Evolutionary conservation across 1,140 invertebrate species (phyloP).

Genomic region (Lithobius niger): DNA sequence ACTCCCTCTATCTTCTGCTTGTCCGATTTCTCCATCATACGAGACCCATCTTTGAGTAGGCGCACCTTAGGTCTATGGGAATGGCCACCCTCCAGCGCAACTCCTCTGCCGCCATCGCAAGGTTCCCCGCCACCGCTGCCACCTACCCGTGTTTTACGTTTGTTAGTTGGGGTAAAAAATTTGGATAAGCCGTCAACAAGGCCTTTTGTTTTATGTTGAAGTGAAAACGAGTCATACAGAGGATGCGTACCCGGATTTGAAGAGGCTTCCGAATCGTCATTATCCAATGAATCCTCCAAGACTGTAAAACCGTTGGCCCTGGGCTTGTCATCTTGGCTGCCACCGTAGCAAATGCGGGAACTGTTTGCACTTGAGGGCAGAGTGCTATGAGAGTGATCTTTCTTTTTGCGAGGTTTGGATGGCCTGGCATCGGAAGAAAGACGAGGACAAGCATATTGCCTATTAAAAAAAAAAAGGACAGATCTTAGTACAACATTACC

Average conservation of each 20-base stretch:
- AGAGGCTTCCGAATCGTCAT: neutral
- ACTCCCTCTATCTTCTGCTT: neutral
- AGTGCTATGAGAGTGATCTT: neutral
- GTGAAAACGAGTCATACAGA: neutral
- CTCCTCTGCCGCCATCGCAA: too few species aligned
- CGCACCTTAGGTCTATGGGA: neutral
- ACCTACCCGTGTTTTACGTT: conserved; percentile 24
- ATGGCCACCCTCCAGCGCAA: too few species aligned
- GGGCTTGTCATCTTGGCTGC: neutral
- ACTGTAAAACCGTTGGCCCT: neutral
- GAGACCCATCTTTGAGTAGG: neutral
- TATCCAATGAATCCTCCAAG: neutral
- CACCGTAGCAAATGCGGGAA: neutral
- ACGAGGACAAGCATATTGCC: conserved; percentile 6
- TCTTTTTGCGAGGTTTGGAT: neutral
- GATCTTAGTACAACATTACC: too few species aligned
- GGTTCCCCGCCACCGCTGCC: too few species aligned
- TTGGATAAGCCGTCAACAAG: conserved; percentile 25
- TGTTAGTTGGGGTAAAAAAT: conserved; percentile 30
- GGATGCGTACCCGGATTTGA: neutral
- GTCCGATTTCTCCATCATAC: neutral
- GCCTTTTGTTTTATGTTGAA: conserved; percentile 8
- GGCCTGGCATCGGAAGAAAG: neutral
- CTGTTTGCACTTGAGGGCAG: neutral
- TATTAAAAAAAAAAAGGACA: neutral